These are phyloP conservation scores for Riparia riparia DNA, from an alignment of 2,113 vertebrate species.

Conservation along the genomic window DNA sequence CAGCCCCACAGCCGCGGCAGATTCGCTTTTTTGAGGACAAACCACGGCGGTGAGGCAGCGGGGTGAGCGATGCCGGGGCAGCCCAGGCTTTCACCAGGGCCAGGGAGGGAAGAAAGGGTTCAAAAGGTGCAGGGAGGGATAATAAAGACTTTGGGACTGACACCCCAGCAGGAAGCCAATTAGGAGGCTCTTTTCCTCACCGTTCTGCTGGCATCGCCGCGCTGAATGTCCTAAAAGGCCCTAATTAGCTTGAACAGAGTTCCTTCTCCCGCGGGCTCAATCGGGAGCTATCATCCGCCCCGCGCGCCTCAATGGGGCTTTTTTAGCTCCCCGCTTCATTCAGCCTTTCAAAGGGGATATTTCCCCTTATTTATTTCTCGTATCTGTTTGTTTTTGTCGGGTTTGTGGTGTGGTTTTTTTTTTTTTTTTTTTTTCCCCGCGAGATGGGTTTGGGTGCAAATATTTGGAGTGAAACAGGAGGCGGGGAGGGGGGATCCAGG, in stretches of 20 bases:
- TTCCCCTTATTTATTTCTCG: slow-evolving; percentile 56
- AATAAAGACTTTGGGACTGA: slow-evolving; percentile 60
- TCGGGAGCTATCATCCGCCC: slow-evolving; percentile 35
- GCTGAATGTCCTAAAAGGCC: slow-evolving; percentile 67
- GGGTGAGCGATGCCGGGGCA: background rate
- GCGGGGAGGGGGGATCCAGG: background rate
- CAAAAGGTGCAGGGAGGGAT: slow-evolving; percentile 32
- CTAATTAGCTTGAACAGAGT: slow-evolving; percentile 71
- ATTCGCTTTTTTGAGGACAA: background rate
- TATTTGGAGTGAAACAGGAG: slow-evolving; percentile 20
- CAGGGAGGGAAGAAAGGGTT: slow-evolving; percentile 29
- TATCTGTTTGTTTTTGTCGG: slow-evolving; percentile 43
- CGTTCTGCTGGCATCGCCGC: background rate
- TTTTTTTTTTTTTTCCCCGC: background rate
- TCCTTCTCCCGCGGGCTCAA: slow-evolving; percentile 14
- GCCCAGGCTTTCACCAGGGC: background rate
- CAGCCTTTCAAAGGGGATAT: slow-evolving; percentile 48
- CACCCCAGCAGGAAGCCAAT: slow-evolving; percentile 74
- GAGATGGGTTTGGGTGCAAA: slow-evolving; percentile 33
- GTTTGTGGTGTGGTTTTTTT: background rate
- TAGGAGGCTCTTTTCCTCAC: slow-evolving; percentile 71
- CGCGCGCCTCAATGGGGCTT: slow-evolving; percentile 15
- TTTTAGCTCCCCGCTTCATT: slow-evolving; percentile 54
- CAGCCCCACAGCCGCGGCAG: rapidly evolving
- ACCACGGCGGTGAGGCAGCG: background rate